These are phyloP conservation scores for Prunella himalayana DNA, from an alignment of 2,113 vertebrate genomes.

Conservation along the genomic window DNA sequence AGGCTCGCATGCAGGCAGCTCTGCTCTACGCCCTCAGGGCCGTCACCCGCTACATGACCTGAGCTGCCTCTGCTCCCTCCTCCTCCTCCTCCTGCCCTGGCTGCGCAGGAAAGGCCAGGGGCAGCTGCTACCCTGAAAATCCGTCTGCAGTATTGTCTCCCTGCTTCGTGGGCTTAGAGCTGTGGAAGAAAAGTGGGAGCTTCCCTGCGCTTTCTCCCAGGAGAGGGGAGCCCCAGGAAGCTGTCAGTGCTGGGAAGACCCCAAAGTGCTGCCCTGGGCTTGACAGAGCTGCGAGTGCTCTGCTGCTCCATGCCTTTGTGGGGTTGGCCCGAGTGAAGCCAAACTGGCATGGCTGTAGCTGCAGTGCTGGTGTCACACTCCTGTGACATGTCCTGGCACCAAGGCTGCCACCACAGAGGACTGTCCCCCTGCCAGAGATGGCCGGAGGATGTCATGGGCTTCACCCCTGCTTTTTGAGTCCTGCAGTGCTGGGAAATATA, in stretches of 20 bases:
- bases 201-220: background rate
- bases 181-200: background rate
- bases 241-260: background rate
- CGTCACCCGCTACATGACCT: constrained; percentile 81
- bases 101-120: background rate
- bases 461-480: background rate
- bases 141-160: background rate
- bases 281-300: background rate
- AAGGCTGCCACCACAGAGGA: accelerated
- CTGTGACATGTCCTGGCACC: background rate
- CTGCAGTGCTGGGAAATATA: accelerated
- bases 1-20: constrained; percentile 91
- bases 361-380: background rate
- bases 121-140: background rate
- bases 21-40: constrained; percentile 90
- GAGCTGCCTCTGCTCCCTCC: constrained; percentile 16
- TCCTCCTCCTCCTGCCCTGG: background rate
- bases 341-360: background rate
- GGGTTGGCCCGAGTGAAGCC: accelerated
- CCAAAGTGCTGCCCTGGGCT: background rate
- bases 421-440: background rate
- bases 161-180: background rate
- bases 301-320: accelerated
- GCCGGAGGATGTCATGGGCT: background rate
- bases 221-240: background rate